Evolutionary conservation across 1,140 invertebrate genomes (phyloP).

Genomic region (Marisa cornuarietis): DNA sequence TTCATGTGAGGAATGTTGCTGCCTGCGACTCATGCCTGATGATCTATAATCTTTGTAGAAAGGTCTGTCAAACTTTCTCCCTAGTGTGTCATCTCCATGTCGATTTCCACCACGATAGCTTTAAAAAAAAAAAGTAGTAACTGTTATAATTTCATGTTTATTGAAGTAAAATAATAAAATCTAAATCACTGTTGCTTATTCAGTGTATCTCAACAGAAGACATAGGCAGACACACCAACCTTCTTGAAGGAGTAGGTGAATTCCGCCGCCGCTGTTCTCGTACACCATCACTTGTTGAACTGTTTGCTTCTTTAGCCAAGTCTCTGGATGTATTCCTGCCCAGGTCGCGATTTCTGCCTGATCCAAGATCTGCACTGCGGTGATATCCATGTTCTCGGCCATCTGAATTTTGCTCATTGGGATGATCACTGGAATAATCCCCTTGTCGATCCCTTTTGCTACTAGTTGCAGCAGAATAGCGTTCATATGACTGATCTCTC

Average conservation of each 20-base stretch:
- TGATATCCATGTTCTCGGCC: neutral
- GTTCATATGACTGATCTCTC: too few species aligned
- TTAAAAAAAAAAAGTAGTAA: neutral
- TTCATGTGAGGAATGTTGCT: slow-evolving; percentile 31
- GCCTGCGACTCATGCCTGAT: slow-evolving; percentile 32
- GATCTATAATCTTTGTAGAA: neutral
- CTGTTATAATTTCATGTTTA: neutral
- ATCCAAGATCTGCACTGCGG: neutral
- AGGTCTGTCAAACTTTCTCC: slow-evolving; percentile 4
- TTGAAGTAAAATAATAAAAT: neutral
- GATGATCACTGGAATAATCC: neutral
- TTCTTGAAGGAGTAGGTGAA: slow-evolving; percentile 9
- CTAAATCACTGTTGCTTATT: neutral
- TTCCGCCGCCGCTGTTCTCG: slow-evolving; percentile 15
- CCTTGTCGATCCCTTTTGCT: neutral
- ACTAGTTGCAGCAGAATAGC: too few species aligned
- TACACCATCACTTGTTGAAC: slow-evolving; percentile 13
- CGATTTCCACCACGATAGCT: neutral
- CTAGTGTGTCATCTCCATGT: slow-evolving; percentile 2
- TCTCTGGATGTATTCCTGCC: neutral
- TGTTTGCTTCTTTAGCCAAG: slow-evolving; percentile 16
- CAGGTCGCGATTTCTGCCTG: neutral
- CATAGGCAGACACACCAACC: slow-evolving; percentile 1
- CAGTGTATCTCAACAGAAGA: neutral
- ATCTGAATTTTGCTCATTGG: neutral